Evolutionary conservation across 2,113 vertebrate species (phyloP).

Genomic region (Oreochromis tanganicae): DNA sequence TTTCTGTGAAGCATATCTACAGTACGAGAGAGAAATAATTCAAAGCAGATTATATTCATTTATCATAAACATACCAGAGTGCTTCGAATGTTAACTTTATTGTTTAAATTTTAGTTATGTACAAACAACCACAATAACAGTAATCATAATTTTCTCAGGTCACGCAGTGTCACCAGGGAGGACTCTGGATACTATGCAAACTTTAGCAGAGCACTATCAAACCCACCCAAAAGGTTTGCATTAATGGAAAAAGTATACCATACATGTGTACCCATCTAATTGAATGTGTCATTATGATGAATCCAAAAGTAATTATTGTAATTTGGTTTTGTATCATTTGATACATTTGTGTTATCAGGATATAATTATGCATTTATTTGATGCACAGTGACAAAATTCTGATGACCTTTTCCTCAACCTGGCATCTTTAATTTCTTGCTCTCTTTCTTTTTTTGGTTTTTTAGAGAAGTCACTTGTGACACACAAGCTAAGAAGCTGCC

Average conservation of each 20-base stretch:
- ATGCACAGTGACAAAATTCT: not conserved
- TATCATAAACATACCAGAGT: not conserved
- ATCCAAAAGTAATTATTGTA: not conserved
- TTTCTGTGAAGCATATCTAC: not conserved
- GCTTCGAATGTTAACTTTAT: not conserved
- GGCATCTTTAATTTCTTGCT: not conserved
- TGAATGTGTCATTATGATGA: not conserved
- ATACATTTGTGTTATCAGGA: not conserved
- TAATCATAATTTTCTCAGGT: conserved; percentile 20
- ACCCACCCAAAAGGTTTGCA: conserved; percentile 30
- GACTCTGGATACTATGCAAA: conserved; percentile 52
- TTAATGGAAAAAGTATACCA: not conserved
- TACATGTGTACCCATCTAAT: not conserved
- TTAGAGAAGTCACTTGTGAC: not conserved
- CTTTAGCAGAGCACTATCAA: conserved; percentile 15
- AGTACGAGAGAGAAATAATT: not conserved
- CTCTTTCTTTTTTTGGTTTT: not conserved
- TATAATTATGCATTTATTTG: not conserved
- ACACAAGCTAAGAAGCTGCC: not conserved
- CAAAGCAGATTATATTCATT: not conserved
- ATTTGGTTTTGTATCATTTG: not conserved
- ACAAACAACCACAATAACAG: not conserved
- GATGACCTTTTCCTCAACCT: not conserved
- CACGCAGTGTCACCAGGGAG: not conserved
- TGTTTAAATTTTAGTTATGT: not conserved